phyloP scores from a whole-genome alignment of 2,888 invertebrate species.

The Drosophila robusta region DNA sequence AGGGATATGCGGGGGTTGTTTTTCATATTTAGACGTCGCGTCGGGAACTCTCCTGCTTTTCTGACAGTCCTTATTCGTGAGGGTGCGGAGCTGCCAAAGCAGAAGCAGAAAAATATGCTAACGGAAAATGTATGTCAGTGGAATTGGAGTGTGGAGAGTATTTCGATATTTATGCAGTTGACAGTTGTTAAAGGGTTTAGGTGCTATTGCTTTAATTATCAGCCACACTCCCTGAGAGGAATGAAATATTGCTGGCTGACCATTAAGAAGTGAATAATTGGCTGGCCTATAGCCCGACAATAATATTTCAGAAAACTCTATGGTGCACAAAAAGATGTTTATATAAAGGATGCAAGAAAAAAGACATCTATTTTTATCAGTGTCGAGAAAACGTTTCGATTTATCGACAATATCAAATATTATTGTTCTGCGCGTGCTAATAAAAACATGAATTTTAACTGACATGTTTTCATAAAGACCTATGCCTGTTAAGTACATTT shows the following conservation, averaged over 20 bases:
- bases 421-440: no score
- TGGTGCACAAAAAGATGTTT: no score
- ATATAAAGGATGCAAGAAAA: no score
- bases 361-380: no score
- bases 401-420: no score
- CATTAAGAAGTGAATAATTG: no score
- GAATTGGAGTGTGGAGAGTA: constrained; percentile 14
- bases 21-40: constrained; percentile 26
- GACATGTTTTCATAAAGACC: no score
- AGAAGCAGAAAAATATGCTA: constrained; percentile 29
- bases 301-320: no score
- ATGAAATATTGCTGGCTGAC: not conserved
- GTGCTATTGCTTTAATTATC: constrained; percentile 1
- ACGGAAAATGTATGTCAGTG: constrained; percentile 62
- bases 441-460: no score
- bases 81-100: constrained; percentile 16
- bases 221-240: not conserved
- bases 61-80: constrained; percentile 19
- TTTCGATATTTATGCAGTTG: constrained; percentile 67
- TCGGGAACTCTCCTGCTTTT: constrained; percentile 1
- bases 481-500: no score
- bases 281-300: no score
- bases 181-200: constrained; percentile 32
- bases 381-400: no score
- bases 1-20: constrained; percentile 27